Conservation (phyloP, 64 coral and sea anemone genomes). For the Dendronephthya gigantea region DNA sequence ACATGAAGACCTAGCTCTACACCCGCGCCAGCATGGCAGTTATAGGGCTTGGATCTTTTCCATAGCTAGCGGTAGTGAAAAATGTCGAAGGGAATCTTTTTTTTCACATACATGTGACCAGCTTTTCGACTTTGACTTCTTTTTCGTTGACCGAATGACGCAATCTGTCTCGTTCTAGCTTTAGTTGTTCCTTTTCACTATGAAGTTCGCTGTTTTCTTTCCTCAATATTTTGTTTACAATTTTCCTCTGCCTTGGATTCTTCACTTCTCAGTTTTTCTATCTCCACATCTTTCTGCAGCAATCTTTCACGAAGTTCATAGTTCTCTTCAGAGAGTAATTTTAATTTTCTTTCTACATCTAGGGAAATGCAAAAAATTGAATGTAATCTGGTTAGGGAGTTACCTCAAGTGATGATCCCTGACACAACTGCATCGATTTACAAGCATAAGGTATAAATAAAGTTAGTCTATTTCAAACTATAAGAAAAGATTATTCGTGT, state of each 20-base stretch:
- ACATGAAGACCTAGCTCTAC: no score
- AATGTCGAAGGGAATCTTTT: not conserved
- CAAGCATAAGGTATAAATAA: no score
- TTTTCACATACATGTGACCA: not conserved
- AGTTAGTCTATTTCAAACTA: no score
- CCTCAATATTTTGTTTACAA: constrained; percentile 45
- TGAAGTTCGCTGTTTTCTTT: constrained; percentile 48
- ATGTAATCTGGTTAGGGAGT: not conserved
- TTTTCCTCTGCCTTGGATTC: not conserved
- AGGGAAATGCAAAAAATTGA: not conserved
- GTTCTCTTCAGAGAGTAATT: constrained; percentile 32
- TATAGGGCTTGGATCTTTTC: no score
- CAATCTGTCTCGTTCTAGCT: constrained; percentile 28
- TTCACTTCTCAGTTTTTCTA: not conserved
- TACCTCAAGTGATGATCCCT: not conserved
- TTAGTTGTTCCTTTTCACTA: constrained; percentile 38
- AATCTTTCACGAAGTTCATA: constrained; percentile 15
- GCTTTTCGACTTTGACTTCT: constrained; percentile 43
- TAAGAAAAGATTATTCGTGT: no score
- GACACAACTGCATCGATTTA: no score
- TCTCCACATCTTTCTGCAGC: constrained; percentile 23
- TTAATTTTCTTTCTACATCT: constrained; percentile 27
- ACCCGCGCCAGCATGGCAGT: no score
- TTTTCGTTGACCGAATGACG: constrained; percentile 39
- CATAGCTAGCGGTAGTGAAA: no score